phyloP scores from a whole-genome alignment of 1,140 invertebrate genomes.

The Drosophila busckii region DNA sequence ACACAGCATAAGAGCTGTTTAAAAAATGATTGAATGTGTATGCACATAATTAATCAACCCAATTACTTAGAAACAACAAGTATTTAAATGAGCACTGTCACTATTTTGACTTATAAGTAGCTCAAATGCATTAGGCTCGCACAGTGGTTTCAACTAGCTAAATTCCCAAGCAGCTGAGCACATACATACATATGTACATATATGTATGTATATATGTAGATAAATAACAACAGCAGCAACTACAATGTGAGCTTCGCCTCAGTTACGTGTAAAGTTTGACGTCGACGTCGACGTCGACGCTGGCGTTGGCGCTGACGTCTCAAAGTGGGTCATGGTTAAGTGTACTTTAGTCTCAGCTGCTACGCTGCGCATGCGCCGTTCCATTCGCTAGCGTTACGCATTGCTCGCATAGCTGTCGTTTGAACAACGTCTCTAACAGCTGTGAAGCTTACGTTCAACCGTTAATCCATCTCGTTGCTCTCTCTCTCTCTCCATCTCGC shows the following conservation, averaged over 20 bases:
- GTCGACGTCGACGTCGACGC: slow-evolving; percentile 4
- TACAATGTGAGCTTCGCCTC: slow-evolving; percentile 38
- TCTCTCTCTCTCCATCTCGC: slow-evolving; percentile 7
- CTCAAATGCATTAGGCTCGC: slow-evolving; percentile 9
- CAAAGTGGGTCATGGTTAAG: slow-evolving; percentile 72
- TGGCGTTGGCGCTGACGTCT: slow-evolving; percentile 9
- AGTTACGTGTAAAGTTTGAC: slow-evolving; percentile 35
- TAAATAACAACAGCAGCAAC: slow-evolving; percentile 5
- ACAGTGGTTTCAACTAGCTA: slow-evolving; percentile 6
- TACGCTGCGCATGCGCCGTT: slow-evolving; percentile 37
- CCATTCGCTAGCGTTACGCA: slow-evolving; percentile 24
- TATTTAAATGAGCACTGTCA: neutral
- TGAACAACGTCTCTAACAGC: slow-evolving; percentile 16
- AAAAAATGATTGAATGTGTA: slow-evolving; percentile 26
- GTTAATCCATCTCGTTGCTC: neutral
- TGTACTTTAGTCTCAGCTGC: slow-evolving; percentile 55
- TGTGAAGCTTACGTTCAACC: neutral
- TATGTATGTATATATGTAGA: no score
- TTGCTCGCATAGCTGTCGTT: slow-evolving; percentile 28
- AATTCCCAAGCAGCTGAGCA: slow-evolving; percentile 20
- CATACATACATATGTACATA: no score
- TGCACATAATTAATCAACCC: slow-evolving; percentile 10
- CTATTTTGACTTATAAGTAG: neutral
- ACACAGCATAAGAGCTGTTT: slow-evolving; percentile 43
- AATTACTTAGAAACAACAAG: slow-evolving; percentile 1